Percentiles rank a stretch among this genome's conserved stretches.
Evolutionary conservation across 2,113 vertebrate genomes (phyloP).

Genomic region (Cyanistes caeruleus): DNA sequence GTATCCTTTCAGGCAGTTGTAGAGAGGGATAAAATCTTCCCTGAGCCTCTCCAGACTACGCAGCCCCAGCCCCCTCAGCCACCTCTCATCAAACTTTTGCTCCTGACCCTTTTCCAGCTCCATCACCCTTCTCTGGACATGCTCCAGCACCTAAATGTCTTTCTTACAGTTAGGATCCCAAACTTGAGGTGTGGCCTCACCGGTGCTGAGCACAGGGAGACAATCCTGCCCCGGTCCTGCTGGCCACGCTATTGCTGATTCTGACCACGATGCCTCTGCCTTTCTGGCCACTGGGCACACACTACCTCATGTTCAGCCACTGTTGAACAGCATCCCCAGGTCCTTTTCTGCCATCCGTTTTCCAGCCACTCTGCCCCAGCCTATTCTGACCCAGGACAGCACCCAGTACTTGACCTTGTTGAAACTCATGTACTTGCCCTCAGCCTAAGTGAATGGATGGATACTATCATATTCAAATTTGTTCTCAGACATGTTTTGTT

Average conservation of each 20-base stretch:
- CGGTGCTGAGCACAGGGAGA: no score
- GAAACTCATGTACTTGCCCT: background rate
- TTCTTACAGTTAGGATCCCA: background rate
- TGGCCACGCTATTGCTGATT: background rate
- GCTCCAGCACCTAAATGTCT: background rate
- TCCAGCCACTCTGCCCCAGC: background rate
- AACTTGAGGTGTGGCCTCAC: background rate
- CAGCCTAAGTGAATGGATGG: background rate
- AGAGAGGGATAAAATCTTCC: rapidly evolving
- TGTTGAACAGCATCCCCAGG: background rate
- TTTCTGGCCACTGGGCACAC: background rate
- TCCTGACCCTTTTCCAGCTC: background rate
- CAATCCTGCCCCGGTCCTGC: background rate
- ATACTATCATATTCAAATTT: background rate
- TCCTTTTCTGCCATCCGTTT: background rate
- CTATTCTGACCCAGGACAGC: no score
- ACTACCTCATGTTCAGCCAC: rapidly evolving
- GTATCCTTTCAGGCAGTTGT: background rate
- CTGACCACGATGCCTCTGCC: background rate
- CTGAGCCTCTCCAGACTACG: background rate
- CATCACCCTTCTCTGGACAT: background rate
- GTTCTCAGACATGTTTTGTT: background rate
- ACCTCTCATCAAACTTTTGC: background rate
- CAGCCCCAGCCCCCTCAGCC: background rate
- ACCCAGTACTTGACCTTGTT: no score